These are phyloP conservation scores for Dicyrtomina minuta DNA, from an alignment of 2,888 invertebrate species.

Conservation along the genomic window DNA sequence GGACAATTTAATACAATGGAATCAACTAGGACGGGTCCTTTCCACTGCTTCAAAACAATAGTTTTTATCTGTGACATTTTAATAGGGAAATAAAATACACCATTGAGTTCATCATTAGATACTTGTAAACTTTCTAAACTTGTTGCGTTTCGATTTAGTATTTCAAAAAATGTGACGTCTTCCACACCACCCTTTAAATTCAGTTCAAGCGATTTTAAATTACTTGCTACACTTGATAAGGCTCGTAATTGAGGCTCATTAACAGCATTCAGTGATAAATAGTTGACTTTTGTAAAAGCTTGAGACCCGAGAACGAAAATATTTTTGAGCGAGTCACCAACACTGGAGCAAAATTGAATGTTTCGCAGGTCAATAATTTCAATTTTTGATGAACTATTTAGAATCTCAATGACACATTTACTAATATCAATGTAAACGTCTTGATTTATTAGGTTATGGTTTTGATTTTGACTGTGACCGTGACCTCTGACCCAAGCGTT, in stretches of 20 bases:
- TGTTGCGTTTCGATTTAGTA: background rate
- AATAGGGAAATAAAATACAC: slow-evolving; percentile 1
- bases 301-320: background rate
- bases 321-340: background rate
- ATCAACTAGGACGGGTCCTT: slow-evolving; percentile 6
- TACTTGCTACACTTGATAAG: background rate
- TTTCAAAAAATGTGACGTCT: background rate
- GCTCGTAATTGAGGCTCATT: background rate
- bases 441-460: no score
- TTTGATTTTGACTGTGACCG: background rate
- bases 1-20: slow-evolving; percentile 5
- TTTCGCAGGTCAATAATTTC: slow-evolving; percentile 4
- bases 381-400: background rate
- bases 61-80: background rate
- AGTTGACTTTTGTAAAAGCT: background rate
- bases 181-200: background rate
- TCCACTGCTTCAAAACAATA: slow-evolving; percentile 6
- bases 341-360: no score
- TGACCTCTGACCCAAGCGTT: no score
- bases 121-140: background rate
- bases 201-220: background rate
- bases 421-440: background rate
- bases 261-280: background rate
- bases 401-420: background rate
- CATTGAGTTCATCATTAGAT: background rate